These are phyloP conservation scores for Tichodroma muraria DNA, from an alignment of 2,113 vertebrate species.

Conservation along the genomic window DNA sequence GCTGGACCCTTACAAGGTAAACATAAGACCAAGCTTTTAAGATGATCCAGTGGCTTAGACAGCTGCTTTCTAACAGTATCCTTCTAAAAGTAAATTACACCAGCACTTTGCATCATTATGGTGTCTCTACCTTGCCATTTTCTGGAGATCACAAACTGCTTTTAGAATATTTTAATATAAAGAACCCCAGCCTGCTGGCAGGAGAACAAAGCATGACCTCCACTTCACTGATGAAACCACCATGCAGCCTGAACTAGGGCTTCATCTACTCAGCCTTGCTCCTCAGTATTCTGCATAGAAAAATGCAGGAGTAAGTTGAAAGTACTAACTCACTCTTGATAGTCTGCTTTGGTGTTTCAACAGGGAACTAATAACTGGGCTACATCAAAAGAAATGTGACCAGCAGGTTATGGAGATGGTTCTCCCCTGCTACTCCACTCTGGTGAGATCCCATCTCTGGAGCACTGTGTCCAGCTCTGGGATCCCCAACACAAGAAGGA, in stretches of 20 bases:
- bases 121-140: not conserved
- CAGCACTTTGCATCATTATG: not conserved
- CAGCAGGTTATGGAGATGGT: not conserved
- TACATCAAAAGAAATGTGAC: not conserved
- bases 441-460: not conserved
- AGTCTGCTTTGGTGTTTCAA: not conserved
- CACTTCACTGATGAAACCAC: not conserved
- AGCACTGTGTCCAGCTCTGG: not conserved
- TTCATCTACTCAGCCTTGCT: not conserved
- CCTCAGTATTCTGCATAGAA: not conserved
- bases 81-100: not conserved
- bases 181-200: not conserved
- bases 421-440: fast-evolving
- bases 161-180: not conserved
- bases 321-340: not conserved
- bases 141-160: not conserved
- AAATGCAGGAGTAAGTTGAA: not conserved
- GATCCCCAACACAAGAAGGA: not conserved
- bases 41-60: not conserved
- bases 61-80: not conserved
- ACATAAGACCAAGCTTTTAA: not conserved
- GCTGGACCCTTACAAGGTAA: not conserved
- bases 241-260: not conserved
- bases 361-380: not conserved
- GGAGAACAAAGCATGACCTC: not conserved